Percentiles rank a stretch among this genome's conserved stretches.
Evolutionary conservation across 2,113 vertebrate genomes (phyloP).

Genomic region (Tauraco erythrolophus): DNA sequence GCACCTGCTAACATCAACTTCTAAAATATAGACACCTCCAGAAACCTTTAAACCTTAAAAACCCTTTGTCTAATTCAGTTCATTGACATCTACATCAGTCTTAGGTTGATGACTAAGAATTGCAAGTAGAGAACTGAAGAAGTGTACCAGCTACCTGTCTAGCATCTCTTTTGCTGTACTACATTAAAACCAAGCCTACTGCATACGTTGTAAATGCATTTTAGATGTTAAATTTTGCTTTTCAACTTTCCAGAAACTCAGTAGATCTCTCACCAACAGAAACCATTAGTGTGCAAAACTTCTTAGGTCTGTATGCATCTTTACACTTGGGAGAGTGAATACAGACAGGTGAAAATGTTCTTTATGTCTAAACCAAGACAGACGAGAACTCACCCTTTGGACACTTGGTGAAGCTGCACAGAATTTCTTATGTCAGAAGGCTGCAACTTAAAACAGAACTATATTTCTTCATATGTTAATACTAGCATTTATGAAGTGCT

Average conservation of each 20-base stretch:
- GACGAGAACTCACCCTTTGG: background rate
- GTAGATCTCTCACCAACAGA: background rate
- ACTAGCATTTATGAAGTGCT: background rate
- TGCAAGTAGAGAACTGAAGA: background rate
- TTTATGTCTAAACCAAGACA: background rate
- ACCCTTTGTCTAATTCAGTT: background rate
- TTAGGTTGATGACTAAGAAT: background rate
- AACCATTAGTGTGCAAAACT: background rate
- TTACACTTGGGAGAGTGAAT: background rate
- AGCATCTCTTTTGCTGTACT: background rate
- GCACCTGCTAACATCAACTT: background rate
- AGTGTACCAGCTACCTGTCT: background rate
- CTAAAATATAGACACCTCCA: no score
- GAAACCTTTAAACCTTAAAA: background rate
- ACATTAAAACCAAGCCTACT: background rate
- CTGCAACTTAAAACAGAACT: background rate
- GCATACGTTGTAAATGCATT: fast-evolving
- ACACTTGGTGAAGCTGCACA: background rate
- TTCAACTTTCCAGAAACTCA: background rate
- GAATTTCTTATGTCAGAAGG: background rate
- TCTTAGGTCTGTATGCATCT: background rate
- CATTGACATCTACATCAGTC: background rate
- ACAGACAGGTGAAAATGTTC: background rate
- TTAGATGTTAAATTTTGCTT: background rate
- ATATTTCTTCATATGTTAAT: background rate